phyloP scores from a whole-genome alignment of 2,113 vertebrate species.

The Salvator merianae region DNA sequence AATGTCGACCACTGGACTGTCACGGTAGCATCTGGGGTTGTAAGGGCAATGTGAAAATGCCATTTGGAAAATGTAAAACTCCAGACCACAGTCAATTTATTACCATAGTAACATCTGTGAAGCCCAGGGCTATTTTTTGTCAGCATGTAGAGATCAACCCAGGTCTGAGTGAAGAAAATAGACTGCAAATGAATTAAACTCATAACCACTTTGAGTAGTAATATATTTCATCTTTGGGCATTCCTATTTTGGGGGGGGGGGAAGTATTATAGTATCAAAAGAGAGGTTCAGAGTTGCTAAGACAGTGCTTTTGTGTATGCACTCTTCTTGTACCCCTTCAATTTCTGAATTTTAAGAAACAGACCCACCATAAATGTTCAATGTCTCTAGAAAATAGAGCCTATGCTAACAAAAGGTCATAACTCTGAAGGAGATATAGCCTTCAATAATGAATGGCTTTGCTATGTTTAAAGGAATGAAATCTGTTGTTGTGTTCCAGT shows the following conservation, averaged over 20 bases:
- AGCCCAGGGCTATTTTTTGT: background rate
- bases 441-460: background rate
- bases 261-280: background rate
- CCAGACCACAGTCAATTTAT: conserved; percentile 26
- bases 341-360: too few species aligned
- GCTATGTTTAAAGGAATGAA: background rate
- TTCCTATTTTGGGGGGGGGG: rapidly evolving
- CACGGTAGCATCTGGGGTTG: background rate
- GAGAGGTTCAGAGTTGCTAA: background rate
- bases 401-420: too few species aligned
- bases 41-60: conserved; percentile 24
- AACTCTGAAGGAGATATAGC: background rate
- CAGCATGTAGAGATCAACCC: conserved; percentile 2
- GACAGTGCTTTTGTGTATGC: background rate
- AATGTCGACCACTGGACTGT: conserved; percentile 1
- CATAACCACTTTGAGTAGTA: background rate
- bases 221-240: background rate
- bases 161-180: conserved; percentile 3
- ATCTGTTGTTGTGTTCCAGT: background rate
- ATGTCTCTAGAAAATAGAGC: background rate
- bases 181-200: background rate
- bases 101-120: conserved; percentile 32
- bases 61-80: conserved; percentile 35
- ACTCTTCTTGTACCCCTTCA: background rate
- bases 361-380: too few species aligned